Conservation (phyloP, 2,113 vertebrate species). For the Cyanoderma ruficeps region DNA sequence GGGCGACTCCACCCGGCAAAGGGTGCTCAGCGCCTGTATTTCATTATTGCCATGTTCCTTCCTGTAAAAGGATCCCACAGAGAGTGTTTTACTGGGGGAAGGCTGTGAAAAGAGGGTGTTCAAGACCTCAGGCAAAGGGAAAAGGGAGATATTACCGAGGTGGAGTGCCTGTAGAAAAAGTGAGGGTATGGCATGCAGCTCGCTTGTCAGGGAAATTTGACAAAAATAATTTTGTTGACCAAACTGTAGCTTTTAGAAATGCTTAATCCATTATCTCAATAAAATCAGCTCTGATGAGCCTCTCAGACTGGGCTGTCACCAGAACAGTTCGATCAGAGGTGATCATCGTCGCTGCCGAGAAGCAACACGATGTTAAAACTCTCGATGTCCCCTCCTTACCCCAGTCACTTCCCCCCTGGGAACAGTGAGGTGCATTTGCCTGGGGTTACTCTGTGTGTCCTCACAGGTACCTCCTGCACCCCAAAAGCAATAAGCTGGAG, state of each 20-base stretch:
- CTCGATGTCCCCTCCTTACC: neutral
- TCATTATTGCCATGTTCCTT: fast-evolving
- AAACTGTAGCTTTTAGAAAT: slow-evolving; percentile 3
- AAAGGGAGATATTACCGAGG: neutral
- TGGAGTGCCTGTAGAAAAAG: neutral
- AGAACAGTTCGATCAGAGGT: slow-evolving; percentile 27
- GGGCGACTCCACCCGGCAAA: neutral
- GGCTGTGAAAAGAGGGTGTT: neutral
- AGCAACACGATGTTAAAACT: neutral
- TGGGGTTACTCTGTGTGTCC: neutral
- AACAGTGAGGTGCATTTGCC: fast-evolving
- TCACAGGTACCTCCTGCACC: neutral
- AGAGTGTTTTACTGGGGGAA: neutral
- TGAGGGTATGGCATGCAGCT: fast-evolving
- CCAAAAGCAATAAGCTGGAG: fast-evolving
- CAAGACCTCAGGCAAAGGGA: neutral
- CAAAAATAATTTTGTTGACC: slow-evolving; percentile 9
- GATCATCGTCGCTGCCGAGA: neutral
- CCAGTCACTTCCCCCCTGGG: fast-evolving
- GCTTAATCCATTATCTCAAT: slow-evolving; percentile 45
- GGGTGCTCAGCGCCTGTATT: neutral
- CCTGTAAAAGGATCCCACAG: neutral
- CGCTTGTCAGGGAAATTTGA: neutral
- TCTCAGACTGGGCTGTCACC: slow-evolving; percentile 17
- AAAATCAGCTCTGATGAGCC: slow-evolving; percentile 32